These are phyloP conservation scores for Nomada ferruginata DNA, from an alignment of 2,888 invertebrate genomes.

Conservation along the genomic window DNA sequence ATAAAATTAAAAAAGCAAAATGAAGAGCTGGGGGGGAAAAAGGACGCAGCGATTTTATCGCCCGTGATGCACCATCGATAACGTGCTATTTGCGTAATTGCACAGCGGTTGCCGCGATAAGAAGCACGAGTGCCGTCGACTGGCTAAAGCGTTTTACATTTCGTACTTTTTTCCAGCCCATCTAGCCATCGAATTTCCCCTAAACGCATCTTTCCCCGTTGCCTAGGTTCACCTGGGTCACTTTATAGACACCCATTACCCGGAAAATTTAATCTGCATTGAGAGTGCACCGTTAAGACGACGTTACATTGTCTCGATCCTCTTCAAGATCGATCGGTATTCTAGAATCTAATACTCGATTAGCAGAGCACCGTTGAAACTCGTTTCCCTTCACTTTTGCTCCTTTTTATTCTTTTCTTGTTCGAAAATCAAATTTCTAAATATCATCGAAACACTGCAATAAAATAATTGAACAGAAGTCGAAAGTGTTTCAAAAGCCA, in stretches of 20 bases:
- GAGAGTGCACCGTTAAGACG: slow-evolving; percentile 60
- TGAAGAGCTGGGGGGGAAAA: not conserved
- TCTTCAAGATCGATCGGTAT: slow-evolving; percentile 48
- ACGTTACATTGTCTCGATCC: slow-evolving; percentile 4
- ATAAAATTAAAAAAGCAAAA: not conserved
- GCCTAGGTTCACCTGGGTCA: slow-evolving; percentile 34
- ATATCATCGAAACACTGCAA: no score
- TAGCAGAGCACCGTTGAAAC: not conserved
- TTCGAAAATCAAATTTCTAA: no score
- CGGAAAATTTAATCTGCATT: slow-evolving; percentile 68
- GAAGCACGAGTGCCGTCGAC: slow-evolving; percentile 48
- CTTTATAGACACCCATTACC: slow-evolving; percentile 62
- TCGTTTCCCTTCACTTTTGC: no score
- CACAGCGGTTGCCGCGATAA: slow-evolving; percentile 59
- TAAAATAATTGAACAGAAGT: no score
- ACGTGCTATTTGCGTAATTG: slow-evolving; percentile 70
- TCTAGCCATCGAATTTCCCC: slow-evolving; percentile 49
- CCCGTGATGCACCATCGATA: slow-evolving; percentile 43
- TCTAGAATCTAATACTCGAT: slow-evolving; percentile 11
- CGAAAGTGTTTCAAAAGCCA: not conserved
- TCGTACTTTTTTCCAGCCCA: slow-evolving; percentile 55
- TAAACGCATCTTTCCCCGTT: slow-evolving; percentile 49
- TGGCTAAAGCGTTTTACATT: slow-evolving; percentile 53
- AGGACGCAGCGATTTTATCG: slow-evolving; percentile 8
- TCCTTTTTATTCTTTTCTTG: not conserved